Conservation (phyloP, 2,797 vertebrate species). For the Halcyon badia region DNA sequence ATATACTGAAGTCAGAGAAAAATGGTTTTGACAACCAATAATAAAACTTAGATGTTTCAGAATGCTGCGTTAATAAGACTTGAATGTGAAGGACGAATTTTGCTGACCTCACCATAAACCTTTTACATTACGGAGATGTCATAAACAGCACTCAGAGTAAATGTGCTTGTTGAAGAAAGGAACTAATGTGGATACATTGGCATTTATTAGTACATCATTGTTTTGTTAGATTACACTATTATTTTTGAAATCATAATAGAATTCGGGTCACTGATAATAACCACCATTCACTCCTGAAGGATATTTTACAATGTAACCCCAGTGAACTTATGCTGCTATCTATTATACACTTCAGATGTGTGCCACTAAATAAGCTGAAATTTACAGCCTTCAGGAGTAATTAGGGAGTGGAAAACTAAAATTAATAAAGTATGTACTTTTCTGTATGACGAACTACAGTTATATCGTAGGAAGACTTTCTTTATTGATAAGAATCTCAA, state of each 20-base stretch:
- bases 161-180: background rate
- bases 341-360: background rate
- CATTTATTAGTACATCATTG: background rate
- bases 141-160: constrained; percentile 31
- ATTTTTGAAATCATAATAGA: constrained; percentile 5
- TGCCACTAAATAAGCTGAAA: background rate
- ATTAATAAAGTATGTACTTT: background rate
- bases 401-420: background rate
- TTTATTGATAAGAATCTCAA: background rate
- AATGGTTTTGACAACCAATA: constrained; percentile 55
- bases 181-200: background rate
- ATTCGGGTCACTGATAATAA: constrained; percentile 26
- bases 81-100: constrained; percentile 42
- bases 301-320: background rate
- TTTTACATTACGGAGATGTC: constrained; percentile 22
- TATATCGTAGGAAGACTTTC: background rate
- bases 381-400: background rate
- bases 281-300: background rate
- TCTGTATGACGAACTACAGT: background rate
- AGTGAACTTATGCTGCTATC: background rate
- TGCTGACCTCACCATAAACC: background rate
- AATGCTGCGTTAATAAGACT: constrained; percentile 8
- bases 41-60: constrained; percentile 37
- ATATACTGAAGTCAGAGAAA: constrained; percentile 23
- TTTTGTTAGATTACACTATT: background rate